Evolutionary conservation across 2,113 vertebrate genomes (phyloP).

Genomic region (Corydoras maculifer): DNA sequence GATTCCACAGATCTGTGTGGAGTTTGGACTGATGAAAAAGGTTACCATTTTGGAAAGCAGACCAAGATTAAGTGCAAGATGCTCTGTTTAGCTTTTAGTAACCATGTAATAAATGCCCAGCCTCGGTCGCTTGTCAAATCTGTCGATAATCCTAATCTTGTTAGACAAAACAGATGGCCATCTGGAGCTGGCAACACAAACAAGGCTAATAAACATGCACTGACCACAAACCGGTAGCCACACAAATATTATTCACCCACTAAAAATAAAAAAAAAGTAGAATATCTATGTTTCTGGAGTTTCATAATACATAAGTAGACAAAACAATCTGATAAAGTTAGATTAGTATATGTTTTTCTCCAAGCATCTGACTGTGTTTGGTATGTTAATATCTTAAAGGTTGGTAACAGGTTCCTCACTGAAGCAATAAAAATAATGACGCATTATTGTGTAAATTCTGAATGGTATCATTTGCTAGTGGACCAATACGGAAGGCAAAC

Average conservation of each 20-base stretch:
- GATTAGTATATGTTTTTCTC: neutral
- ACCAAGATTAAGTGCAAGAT: neutral
- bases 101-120: slow-evolving; percentile 3
- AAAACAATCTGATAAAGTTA: slow-evolving; percentile 12
- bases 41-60: neutral
- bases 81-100: neutral
- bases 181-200: slow-evolving; percentile 56
- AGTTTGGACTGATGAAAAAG: too few species aligned
- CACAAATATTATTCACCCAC: slow-evolving; percentile 5
- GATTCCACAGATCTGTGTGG: too few species aligned
- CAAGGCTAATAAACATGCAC: slow-evolving; percentile 33
- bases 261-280: neutral
- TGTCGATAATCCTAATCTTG: slow-evolving; percentile 65
- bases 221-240: slow-evolving; percentile 15
- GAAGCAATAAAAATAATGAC: too few species aligned
- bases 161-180: slow-evolving; percentile 67
- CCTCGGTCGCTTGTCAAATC: slow-evolving; percentile 34
- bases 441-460: too few species aligned
- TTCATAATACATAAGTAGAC: slow-evolving; percentile 5
- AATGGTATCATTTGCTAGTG: too few species aligned
- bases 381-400: too few species aligned
- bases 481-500: too few species aligned
- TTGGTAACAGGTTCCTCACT: neutral
- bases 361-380: too few species aligned
- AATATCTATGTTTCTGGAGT: neutral